phyloP scores from a whole-genome alignment of 2,797 vertebrate species.

The Hozukius guyotensis region DNA sequence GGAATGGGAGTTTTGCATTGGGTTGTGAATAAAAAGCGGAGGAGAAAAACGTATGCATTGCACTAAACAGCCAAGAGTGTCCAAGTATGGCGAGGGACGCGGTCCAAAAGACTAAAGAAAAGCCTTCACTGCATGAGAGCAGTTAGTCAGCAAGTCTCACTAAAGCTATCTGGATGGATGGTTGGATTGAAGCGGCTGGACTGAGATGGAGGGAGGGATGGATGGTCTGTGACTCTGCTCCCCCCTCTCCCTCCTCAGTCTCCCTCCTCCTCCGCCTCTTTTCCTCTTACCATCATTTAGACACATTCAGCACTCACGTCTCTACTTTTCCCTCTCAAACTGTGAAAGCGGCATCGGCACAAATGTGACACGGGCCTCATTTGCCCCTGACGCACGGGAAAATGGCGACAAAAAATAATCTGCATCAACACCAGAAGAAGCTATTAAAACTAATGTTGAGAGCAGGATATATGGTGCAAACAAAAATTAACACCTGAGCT shows the following conservation, averaged over 20 bases:
- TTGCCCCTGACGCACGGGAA: conserved; percentile 41
- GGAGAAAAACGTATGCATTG: neutral
- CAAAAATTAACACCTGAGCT: neutral
- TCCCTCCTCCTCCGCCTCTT: neutral
- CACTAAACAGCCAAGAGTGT: neutral
- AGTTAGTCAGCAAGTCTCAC: conserved; percentile 52
- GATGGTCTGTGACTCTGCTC: conserved; percentile 25
- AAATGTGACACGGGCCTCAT: conserved; percentile 51
- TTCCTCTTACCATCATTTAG: conserved; percentile 15
- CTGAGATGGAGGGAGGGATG: conserved; percentile 35
- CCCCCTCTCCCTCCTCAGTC: neutral
- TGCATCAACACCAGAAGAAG: neutral
- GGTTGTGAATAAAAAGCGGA: neutral
- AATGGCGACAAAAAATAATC: neutral
- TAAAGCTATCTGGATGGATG: conserved; percentile 51
- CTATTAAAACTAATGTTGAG: conserved; percentile 15
- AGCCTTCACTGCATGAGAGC: conserved; percentile 42
- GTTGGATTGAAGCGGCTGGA: conserved; percentile 50
- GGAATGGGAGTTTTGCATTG: neutral
- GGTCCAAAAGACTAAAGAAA: conserved; percentile 28
- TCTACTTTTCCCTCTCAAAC: conserved; percentile 28
- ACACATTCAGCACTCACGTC: conserved; percentile 52
- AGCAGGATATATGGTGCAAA: neutral
- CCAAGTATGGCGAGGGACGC: neutral
- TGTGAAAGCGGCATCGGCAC: conserved; percentile 26